Evolutionary conservation across 1,140 invertebrate species (phyloP).

Genomic region (Cotesia chilonis): DNA sequence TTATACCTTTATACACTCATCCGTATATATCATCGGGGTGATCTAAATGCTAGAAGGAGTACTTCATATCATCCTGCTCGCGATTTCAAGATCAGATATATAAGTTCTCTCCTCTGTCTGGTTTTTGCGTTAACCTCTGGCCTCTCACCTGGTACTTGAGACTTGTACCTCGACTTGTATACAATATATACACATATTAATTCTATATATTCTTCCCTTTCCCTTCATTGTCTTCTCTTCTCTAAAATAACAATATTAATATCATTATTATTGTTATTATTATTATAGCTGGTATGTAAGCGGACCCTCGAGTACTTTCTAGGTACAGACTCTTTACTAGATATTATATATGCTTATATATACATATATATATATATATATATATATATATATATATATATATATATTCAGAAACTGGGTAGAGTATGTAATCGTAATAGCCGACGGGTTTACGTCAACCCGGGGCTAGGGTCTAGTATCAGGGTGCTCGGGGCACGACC

Average conservation of each 20-base stretch:
- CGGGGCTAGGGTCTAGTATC: no score
- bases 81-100: background rate
- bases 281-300: background rate
- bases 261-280: background rate
- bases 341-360: no score
- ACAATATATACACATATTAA: background rate
- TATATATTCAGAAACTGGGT: no score
- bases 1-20: no score
- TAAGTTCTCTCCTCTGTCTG: background rate
- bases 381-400: no score
- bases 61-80: background rate
- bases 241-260: slow-evolving; percentile 2
- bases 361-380: no score
- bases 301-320: background rate
- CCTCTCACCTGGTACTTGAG: no score
- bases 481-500: background rate
- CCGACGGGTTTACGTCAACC: no score
- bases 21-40: background rate
- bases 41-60: slow-evolving; percentile 1
- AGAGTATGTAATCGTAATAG: no score
- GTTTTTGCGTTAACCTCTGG: no score
- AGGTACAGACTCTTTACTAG: no score
- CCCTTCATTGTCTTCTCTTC: slow-evolving; percentile 10
- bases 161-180: no score
- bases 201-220: background rate